Conservation (phyloP, 1,140 invertebrate genomes). For the Gryon sp. region DNA sequence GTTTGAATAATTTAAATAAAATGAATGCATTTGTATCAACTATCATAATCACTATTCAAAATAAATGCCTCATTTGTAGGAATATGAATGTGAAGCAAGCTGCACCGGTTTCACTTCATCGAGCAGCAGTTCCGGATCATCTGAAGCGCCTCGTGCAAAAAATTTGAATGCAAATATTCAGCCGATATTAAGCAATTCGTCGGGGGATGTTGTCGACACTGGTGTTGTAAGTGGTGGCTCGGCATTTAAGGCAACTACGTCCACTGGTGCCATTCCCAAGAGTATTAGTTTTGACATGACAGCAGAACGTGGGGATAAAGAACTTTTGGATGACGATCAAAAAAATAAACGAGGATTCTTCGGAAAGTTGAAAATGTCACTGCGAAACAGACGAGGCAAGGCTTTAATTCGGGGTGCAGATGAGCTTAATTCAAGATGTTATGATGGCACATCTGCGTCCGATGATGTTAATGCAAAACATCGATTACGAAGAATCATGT, state of each 20-base stretch:
- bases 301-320: constrained; percentile 88
- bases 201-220: constrained; percentile 48
- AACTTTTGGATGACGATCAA: constrained; percentile 81
- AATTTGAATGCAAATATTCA: constrained; percentile 49
- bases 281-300: constrained; percentile 95
- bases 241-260: constrained; percentile 80
- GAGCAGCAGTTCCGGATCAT: constrained; percentile 78
- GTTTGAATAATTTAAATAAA: too few relatives aligned
- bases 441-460: constrained; percentile 74
- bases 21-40: too few relatives aligned
- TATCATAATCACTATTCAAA: too few relatives aligned
- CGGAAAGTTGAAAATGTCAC: constrained; percentile 84
- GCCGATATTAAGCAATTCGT: constrained; percentile 48
- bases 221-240: constrained; percentile 23
- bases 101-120: constrained; percentile 72
- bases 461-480: constrained; percentile 72
- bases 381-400: constrained; percentile 83
- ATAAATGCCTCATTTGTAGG: too few relatives aligned
- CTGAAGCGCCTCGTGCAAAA: constrained; percentile 67
- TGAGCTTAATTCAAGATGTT: constrained; percentile 76
- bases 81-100: constrained; percentile 22
- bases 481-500: constrained; percentile 80
- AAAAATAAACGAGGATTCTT: constrained; percentile 84
- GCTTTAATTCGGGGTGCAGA: constrained; percentile 78
- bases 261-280: constrained; percentile 92